These are phyloP conservation scores for Synanceia verrucosa DNA, from an alignment of 2,797 vertebrate genomes.

Conservation along the genomic window DNA sequence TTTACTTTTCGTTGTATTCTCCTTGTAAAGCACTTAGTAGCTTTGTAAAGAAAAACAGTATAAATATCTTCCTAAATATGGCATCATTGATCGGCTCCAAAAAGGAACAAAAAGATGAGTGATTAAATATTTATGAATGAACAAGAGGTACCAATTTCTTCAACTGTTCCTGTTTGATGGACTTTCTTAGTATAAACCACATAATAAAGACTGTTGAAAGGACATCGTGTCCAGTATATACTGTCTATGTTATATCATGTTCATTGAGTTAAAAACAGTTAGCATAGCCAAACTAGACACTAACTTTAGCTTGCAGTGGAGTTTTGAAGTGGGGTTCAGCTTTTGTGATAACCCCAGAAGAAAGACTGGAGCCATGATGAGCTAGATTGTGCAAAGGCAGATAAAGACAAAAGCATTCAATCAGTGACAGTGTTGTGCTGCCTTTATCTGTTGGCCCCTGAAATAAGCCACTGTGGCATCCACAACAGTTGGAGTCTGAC, in stretches of 20 bases:
- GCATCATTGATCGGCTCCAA: background rate
- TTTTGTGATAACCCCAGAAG: slow-evolving; percentile 20
- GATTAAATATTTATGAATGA: background rate
- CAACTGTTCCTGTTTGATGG: background rate
- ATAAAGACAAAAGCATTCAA: slow-evolving; percentile 42
- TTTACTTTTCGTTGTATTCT: background rate
- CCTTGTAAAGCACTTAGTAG: background rate
- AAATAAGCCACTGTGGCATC: slow-evolving; percentile 17
- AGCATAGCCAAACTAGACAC: background rate
- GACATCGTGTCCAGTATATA: background rate
- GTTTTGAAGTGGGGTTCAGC: slow-evolving; percentile 26
- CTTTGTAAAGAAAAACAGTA: background rate
- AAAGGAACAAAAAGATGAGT: background rate
- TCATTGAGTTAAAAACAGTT: background rate
- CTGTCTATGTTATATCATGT: background rate
- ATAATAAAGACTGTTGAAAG: background rate
- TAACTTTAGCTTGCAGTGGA: background rate
- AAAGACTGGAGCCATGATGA: background rate
- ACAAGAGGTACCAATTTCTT: background rate
- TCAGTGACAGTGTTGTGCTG: slow-evolving; percentile 41
- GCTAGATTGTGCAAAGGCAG: slow-evolving; percentile 20
- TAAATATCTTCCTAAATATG: background rate
- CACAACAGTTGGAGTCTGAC: slow-evolving; percentile 11
- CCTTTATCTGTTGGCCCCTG: slow-evolving; percentile 16
- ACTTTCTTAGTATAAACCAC: background rate